phyloP scores from a whole-genome alignment of 2,113 vertebrate genomes.

The Hippocampus comes region DNA sequence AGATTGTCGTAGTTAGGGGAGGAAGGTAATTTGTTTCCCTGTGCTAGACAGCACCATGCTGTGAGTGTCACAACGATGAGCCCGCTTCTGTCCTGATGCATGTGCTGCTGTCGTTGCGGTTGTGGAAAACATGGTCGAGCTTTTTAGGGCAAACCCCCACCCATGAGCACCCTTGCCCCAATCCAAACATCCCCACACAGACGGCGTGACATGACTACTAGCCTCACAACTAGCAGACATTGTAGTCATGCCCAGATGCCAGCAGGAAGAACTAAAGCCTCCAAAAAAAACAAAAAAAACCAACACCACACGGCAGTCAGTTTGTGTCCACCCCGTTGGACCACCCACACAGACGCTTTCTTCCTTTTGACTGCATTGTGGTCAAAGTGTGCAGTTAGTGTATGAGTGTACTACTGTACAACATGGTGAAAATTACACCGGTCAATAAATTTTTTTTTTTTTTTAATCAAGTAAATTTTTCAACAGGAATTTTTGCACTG shows the following conservation, averaged over 20 bases:
- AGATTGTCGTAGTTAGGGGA: constrained; percentile 10
- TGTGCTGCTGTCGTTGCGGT: constrained; percentile 31
- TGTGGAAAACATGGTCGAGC: constrained; percentile 37
- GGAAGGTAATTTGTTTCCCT: neutral
- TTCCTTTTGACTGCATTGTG: neutral
- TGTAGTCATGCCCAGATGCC: constrained; percentile 39
- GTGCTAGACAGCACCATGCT: constrained; percentile 58
- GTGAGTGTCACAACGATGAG: constrained; percentile 68
- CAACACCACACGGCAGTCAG: constrained; percentile 48
- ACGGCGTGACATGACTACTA: constrained; percentile 9
- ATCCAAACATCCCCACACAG: constrained; percentile 9
- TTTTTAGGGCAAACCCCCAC: constrained; percentile 16
- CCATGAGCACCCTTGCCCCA: constrained; percentile 7
- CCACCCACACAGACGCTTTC: constrained; percentile 39
- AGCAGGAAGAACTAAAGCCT: constrained; percentile 42
- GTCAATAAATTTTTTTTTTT: too few species aligned
- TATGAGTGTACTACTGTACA: too few species aligned
- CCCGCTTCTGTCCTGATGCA: constrained; percentile 63
- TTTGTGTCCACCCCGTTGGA: constrained; percentile 30
- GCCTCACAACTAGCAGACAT: constrained; percentile 21
- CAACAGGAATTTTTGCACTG: too few species aligned
- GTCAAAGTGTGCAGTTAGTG: neutral
- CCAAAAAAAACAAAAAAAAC: constrained; percentile 32
- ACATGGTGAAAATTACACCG: too few species aligned
- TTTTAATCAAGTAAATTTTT: too few species aligned